A percentile compares a stretch with the other conserved stretches of the same genome.
Evolutionary conservation across 2,888 invertebrate genomes (phyloP).

Genomic region (Polia nebulosa): DNA sequence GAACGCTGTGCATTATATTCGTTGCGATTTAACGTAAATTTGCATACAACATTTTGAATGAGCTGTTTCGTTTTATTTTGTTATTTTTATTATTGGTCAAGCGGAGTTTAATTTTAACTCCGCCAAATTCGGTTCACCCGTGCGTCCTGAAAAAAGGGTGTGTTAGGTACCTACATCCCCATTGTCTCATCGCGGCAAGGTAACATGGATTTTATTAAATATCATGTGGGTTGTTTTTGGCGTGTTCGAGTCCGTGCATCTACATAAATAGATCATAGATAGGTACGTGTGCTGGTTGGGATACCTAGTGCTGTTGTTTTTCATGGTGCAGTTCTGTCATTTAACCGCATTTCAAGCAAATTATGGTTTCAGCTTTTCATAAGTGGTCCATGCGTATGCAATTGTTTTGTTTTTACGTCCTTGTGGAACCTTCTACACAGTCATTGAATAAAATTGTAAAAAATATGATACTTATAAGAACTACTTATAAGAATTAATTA

Average conservation of each 20-base stretch:
- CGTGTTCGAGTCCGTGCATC: neutral
- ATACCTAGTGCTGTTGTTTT: neutral
- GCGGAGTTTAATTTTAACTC: neutral
- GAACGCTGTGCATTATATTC: conserved; percentile 27
- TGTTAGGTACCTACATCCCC: conserved; percentile 7
- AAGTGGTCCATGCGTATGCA: neutral
- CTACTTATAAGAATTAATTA: too few species aligned
- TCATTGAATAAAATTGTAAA: too few species aligned
- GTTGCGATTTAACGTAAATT: conserved; percentile 4
- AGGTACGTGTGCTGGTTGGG: too few species aligned
- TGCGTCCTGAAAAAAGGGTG: conserved; percentile 22
- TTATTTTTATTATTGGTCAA: neutral
- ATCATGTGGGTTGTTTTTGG: neutral
- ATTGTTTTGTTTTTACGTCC: neutral
- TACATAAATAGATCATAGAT: too few species aligned
- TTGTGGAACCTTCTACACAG: neutral
- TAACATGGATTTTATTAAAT: conserved; percentile 5
- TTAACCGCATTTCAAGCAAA: neutral
- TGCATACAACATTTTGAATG: neutral
- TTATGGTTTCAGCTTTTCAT: neutral
- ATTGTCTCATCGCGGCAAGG: neutral
- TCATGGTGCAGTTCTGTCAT: neutral
- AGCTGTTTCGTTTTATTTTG: neutral
- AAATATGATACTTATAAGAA: too few species aligned
- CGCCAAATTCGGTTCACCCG: neutral